phyloP scores from a whole-genome alignment of 1,140 invertebrate genomes.

The Cydia pomonella region DNA sequence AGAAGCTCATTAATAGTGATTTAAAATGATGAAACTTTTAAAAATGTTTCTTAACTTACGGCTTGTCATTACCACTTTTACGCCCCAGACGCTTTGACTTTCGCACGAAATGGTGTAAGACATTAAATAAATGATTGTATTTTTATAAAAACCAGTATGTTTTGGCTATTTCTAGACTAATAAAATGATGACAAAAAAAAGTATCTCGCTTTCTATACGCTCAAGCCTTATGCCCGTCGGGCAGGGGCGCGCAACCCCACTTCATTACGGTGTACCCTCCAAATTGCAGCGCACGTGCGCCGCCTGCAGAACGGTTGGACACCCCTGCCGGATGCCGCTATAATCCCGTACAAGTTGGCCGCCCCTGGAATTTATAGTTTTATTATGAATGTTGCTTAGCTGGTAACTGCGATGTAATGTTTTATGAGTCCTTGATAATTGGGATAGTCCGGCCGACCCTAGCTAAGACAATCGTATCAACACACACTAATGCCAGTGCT shows the following conservation, averaged over 20 bases:
- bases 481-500: too few species aligned
- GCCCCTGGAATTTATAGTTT: conserved; percentile 48
- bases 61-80: too few species aligned
- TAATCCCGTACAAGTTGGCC: conserved; percentile 44
- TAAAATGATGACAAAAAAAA: too few species aligned
- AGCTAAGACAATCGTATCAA: too few species aligned
- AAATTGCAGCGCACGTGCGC: conserved; percentile 63
- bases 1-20: too few species aligned
- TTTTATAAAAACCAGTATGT: too few species aligned
- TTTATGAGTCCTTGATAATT: neutral
- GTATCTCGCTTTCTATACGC: conserved; percentile 25
- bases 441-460: neutral
- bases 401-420: conserved; percentile 3
- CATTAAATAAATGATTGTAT: too few species aligned
- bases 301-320: conserved; percentile 59
- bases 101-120: too few species aligned
- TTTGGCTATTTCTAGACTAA: too few species aligned
- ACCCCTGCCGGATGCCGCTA: conserved; percentile 54
- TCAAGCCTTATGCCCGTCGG: neutral
- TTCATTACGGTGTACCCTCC: conserved; percentile 66
- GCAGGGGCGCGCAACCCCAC: conserved; percentile 59
- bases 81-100: too few species aligned
- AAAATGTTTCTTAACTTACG: too few species aligned
- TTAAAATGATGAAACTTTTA: too few species aligned
- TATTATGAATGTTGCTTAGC: conserved; percentile 42